Evolutionary conservation across 23 tunicate species (phyloP).

Genomic region (Trididemnum miniatum): DNA sequence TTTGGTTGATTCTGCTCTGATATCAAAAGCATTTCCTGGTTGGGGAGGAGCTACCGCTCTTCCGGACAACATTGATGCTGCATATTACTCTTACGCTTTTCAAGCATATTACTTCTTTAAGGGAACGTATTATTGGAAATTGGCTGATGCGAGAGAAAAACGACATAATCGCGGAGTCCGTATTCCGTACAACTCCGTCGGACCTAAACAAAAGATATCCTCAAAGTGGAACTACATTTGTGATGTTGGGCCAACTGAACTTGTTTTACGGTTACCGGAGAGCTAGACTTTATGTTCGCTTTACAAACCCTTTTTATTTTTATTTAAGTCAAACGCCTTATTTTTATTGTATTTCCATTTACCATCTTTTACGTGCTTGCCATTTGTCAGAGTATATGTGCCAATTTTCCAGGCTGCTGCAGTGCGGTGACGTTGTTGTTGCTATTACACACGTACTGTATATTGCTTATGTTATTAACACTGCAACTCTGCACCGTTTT

Average conservation of each 20-base stretch:
- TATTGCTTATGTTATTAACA: no score
- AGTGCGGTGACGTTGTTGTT: no score
- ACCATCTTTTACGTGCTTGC: no score
- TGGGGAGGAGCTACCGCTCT: conserved; percentile 70
- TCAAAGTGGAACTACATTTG: conserved; percentile 70
- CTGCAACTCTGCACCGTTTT: no score
- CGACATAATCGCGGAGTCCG: conserved; percentile 25
- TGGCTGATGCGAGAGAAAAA: conserved; percentile 64
- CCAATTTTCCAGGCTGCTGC: no score
- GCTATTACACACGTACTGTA: no score
- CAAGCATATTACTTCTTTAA: conserved; percentile 68
- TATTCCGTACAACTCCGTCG: conserved; percentile 67
- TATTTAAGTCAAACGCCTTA: conserved; percentile 3
- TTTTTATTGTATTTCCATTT: not conserved
- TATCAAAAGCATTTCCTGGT: conserved; percentile 60
- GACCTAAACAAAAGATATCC: conserved; percentile 56
- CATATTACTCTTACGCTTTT: conserved; percentile 74
- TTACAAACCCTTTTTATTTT: not conserved
- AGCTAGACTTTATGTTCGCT: conserved; percentile 8
- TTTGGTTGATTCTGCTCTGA: not conserved
- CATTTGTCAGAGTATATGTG: no score
- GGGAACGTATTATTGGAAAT: conserved; percentile 76
- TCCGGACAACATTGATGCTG: conserved; percentile 64
- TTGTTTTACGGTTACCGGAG: conserved; percentile 53
- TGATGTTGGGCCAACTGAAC: conserved; percentile 73